These are phyloP conservation scores for Esox niger DNA, from an alignment of 2,113 vertebrate species.

Conservation along the genomic window DNA sequence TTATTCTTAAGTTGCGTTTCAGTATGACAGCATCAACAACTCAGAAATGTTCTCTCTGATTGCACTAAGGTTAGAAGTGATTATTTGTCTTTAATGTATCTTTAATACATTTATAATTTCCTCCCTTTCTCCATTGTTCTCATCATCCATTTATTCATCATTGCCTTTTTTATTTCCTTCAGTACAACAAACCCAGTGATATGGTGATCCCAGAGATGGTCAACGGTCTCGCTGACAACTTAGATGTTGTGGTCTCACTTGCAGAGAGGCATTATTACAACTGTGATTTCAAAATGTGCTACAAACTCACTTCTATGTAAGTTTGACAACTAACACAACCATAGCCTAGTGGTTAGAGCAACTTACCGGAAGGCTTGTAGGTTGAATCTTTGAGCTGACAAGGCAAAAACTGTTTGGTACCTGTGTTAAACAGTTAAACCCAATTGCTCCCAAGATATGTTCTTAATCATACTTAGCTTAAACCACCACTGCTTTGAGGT, in stretches of 20 bases:
- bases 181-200: constrained; percentile 99
- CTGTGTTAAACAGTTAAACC: no score
- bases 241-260: constrained; percentile 96
- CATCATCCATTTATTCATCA: no score
- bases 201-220: constrained; percentile 83
- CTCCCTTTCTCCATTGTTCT: neutral
- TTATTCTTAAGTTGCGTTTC: no score
- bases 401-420: no score
- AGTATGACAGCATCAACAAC: neutral
- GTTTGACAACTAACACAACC: constrained; percentile 51
- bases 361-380: no score
- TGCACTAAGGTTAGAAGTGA: neutral
- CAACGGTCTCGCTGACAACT: constrained; percentile 92
- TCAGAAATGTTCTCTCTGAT: constrained; percentile 1
- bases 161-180: constrained; percentile 37
- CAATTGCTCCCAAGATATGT: no score
- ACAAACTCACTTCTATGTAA: constrained; percentile 95
- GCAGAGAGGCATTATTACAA: constrained; percentile 99
- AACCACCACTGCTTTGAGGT: no score
- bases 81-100: constrained; percentile 14
- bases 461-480: no score
- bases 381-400: no score
- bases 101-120: constrained; percentile 1
- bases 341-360: no score
- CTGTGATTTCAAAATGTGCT: constrained; percentile 98